Percentiles rank a stretch among this genome's conserved stretches.
These are phyloP conservation scores for Amazonetta brasiliensis DNA, from an alignment of 2,797 vertebrate species.

Conservation along the genomic window DNA sequence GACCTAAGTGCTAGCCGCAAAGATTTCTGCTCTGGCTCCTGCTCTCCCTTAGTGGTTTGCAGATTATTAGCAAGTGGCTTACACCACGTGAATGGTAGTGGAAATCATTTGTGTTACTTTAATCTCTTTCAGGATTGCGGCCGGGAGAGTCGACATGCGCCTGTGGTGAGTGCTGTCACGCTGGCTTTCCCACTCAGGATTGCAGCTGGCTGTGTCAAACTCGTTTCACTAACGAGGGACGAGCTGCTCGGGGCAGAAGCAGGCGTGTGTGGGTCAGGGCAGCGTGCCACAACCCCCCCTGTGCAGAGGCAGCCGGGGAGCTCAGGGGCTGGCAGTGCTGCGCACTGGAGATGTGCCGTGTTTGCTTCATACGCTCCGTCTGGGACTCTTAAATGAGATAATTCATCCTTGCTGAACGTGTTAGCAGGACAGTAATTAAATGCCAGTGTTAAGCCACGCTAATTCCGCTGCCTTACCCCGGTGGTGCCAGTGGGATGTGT, in stretches of 20 bases:
- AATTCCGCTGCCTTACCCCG: background rate
- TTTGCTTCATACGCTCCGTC: background rate
- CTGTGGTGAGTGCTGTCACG: constrained; percentile 77
- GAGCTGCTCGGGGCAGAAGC: background rate
- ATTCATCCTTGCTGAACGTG: background rate
- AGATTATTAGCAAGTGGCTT: background rate
- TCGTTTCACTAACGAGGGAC: background rate
- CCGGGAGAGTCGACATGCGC: constrained; percentile 64
- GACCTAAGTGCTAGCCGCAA: background rate
- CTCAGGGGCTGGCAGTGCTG: background rate
- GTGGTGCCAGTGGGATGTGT: background rate
- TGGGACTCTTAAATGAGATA: background rate
- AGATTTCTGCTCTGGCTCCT: background rate
- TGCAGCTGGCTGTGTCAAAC: accelerated
- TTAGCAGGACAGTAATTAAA: background rate
- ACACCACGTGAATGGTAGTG: background rate
- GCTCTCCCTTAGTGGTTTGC: background rate
- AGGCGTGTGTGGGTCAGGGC: background rate
- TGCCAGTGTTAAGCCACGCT: background rate
- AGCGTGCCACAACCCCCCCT: accelerated
- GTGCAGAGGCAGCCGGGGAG: background rate
- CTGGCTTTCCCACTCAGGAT: accelerated
- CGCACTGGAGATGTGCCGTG: too few species aligned
- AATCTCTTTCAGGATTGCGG: constrained; percentile 79
- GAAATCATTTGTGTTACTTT: background rate